These are phyloP conservation scores for Phataginus tetradactyla DNA, from an alignment of 2,797 vertebrate species.

Conservation along the genomic window DNA sequence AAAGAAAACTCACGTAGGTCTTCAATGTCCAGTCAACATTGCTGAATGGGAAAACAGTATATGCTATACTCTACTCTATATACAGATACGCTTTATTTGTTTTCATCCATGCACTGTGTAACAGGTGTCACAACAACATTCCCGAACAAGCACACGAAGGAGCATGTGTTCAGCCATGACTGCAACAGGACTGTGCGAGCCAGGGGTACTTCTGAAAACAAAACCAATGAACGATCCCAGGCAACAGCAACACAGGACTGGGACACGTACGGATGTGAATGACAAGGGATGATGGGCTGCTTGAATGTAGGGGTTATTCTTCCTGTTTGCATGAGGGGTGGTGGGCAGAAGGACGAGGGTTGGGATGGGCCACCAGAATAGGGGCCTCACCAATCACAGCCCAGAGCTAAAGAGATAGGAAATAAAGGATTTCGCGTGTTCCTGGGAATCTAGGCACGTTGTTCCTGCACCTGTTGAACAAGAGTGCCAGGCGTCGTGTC, in stretches of 20 bases:
- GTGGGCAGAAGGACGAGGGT: not conserved
- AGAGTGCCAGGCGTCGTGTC: conserved; percentile 47
- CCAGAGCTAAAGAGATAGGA: conserved; percentile 76
- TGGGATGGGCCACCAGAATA: conserved; percentile 12
- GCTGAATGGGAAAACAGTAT: conserved; percentile 81
- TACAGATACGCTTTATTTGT: conserved; percentile 94
- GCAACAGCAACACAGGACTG: conserved; percentile 63
- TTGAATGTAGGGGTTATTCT: conserved; percentile 7
- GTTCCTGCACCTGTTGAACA: conserved; percentile 63
- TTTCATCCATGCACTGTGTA: conserved; percentile 98
- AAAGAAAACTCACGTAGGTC: conserved; percentile 81
- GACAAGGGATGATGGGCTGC: conserved; percentile 67
- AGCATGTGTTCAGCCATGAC: conserved; percentile 75
- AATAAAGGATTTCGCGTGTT: conserved; percentile 66
- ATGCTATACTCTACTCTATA: conserved; percentile 88
- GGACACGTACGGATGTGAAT: conserved; percentile 77
- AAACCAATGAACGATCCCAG: conserved; percentile 50
- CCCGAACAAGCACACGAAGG: conserved; percentile 89
- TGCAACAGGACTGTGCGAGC: conserved; percentile 69
- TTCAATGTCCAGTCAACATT: conserved; percentile 83
- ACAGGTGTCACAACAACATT: conserved; percentile 97
- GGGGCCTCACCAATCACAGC: conserved; percentile 79
- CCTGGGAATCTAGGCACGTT: conserved; percentile 69
- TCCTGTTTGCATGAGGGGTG: conserved; percentile 40
- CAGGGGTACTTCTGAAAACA: conserved; percentile 71